These are phyloP conservation scores for Xanthorhoe spadicearia DNA, from an alignment of 2,888 invertebrate genomes.

Conservation along the genomic window DNA sequence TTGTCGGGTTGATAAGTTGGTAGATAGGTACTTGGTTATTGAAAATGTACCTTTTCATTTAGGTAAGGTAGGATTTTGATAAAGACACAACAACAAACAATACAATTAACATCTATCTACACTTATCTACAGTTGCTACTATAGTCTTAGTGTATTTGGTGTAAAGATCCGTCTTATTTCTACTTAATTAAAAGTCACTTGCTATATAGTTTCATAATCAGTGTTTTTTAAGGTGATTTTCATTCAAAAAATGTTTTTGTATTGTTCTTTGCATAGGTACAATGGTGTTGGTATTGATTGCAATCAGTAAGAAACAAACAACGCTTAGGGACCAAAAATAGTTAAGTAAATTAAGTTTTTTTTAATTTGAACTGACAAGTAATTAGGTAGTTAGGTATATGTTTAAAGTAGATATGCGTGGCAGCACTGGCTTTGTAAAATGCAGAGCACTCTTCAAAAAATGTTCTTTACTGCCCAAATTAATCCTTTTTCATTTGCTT, in stretches of 20 bases:
- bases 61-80: conserved; percentile 39
- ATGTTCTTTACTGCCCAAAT: too few relatives aligned
- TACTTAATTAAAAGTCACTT: conserved; percentile 64
- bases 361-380: too few relatives aligned
- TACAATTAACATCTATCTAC: conserved; percentile 73
- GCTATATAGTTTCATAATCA: conserved; percentile 28
- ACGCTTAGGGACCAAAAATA: too few relatives aligned
- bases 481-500: too few relatives aligned
- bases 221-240: conserved; percentile 42
- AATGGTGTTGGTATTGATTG: background rate
- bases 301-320: background rate
- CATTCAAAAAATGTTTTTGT: background rate
- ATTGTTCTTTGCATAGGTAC: background rate
- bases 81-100: conserved; percentile 64
- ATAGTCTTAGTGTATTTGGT: conserved; percentile 82
- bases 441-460: too few relatives aligned
- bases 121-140: conserved; percentile 66
- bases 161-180: conserved; percentile 80
- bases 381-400: too few relatives aligned
- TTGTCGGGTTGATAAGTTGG: background rate
- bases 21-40: background rate
- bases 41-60: background rate
- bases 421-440: too few relatives aligned
- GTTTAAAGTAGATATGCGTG: too few relatives aligned
- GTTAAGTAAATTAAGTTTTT: too few relatives aligned